These are phyloP conservation scores for Chaetophractus vellerosus DNA, from an alignment of 2,797 vertebrate genomes.

Conservation along the genomic window DNA sequence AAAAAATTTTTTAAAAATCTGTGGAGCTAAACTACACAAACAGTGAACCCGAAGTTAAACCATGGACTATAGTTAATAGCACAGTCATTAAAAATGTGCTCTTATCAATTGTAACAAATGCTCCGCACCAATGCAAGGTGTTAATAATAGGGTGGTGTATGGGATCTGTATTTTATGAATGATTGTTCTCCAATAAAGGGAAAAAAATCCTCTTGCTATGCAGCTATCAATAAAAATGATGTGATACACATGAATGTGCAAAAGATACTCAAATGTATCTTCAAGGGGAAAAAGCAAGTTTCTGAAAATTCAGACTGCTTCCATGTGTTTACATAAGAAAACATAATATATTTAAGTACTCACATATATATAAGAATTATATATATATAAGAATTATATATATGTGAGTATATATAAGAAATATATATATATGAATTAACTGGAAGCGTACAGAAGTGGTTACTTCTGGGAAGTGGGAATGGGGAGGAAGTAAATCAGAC, in stretches of 20 bases:
- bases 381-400: not conserved
- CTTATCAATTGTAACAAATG: no score
- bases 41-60: no score
- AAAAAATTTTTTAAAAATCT: no score
- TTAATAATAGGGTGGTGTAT: no score
- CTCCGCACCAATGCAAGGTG: no score
- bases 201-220: not conserved
- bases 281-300: conserved; percentile 5
- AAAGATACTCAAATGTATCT: not conserved
- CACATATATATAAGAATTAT: not conserved
- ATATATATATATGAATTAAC: no score
- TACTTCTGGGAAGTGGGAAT: not conserved
- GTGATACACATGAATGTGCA: not conserved
- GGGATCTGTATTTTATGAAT: no score
- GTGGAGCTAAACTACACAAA: no score
- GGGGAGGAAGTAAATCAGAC: not conserved
- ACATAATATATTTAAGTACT: not conserved
- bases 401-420: no score
- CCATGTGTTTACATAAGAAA: not conserved
- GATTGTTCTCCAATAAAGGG: no score
- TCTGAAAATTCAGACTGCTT: not conserved
- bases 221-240: not conserved
- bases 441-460: not conserved
- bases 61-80: no score
- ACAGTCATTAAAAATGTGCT: no score